A percentile compares a stretch with the other conserved stretches of the same genome.
Evolutionary conservation across 1,140 invertebrate genomes (phyloP).

Genomic region (Druon quercuslanigerum): DNA sequence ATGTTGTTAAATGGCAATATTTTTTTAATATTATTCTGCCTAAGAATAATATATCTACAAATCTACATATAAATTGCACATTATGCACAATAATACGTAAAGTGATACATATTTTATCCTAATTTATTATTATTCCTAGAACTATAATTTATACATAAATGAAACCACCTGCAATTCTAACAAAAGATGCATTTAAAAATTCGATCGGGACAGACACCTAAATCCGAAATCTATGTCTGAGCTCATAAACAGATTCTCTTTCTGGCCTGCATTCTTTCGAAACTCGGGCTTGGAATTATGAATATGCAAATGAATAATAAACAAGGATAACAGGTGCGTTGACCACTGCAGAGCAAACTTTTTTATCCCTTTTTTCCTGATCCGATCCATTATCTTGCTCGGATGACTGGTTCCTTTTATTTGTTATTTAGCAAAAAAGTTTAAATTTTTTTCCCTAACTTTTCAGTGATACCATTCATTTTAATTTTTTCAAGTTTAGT

Average conservation of each 20-base stretch:
- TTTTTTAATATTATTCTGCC: too few species aligned
- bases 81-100: too few species aligned
- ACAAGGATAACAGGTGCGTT: constrained; percentile 57
- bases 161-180: neutral
- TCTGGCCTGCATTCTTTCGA: constrained; percentile 56
- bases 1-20: too few species aligned
- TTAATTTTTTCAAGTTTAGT: too few species aligned
- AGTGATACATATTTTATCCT: too few species aligned
- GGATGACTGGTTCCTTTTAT: neutral
- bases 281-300: constrained; percentile 51
- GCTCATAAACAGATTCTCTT: constrained; percentile 25
- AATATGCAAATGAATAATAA: constrained; percentile 57
- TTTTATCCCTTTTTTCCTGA: neutral
- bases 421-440: neutral
- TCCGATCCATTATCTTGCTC: neutral
- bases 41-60: too few species aligned
- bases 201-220: neutral
- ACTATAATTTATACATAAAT: too few species aligned
- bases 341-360: constrained; percentile 47
- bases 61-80: too few species aligned
- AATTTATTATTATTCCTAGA: too few species aligned
- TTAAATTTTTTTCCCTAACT: too few species aligned
- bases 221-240: constrained; percentile 33
- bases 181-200: neutral
- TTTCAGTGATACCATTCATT: too few species aligned